Evolutionary conservation across 2,797 vertebrate species (phyloP), one percentile per base, ranked within the genome.

Genomic region (Argya squamiceps): DNA sequence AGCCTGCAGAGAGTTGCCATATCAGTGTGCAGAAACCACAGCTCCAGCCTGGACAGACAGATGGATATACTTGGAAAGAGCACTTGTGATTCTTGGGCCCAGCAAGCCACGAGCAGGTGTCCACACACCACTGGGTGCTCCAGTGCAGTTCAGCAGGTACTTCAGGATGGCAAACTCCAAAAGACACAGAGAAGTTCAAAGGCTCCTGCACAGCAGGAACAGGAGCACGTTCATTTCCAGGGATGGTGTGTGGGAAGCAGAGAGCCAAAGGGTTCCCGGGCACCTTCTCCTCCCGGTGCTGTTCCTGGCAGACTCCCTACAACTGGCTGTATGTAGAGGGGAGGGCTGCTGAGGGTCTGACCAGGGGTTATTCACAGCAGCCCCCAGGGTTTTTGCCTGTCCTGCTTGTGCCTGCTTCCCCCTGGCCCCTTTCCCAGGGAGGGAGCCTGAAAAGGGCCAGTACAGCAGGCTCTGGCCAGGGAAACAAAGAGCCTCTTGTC

Each of bases 401-500:
- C 93, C 90, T 78, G 47, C 93, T 84, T 60, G 58, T 90, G 95
- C 95, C 97, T 95, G 96, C 91, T 79, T 47, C 60, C 58, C 30
- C 37, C 86, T 86, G 75, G 97, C 92, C 90, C 90, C 69, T 60
- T 74, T 93, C 87, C 96, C 96, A 84, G 80, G 70, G 58, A 96
- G 55, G 92, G 93, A 96, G 93, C 44, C 88, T 95, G 84, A 92
- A 97, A 97, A 97, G 96, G 77, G 56, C 89, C 58, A 34, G 84
- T 68, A 56, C 90, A 77, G 55, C 39, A 41, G 70, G 76, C 89
- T 95, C 97, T 34, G 15, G 94, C 50, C 85, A 2, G 49, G 24
- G 36, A 74, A 69, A 98, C 98, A 98, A 98, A 97, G 97, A 67
- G 62, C 9, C n/a, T 49, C 91, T 98, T 98, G 98, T 98, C 92